Conservation (phyloP, 2,888 invertebrate genomes). For the Cantharis rufa region DNA sequence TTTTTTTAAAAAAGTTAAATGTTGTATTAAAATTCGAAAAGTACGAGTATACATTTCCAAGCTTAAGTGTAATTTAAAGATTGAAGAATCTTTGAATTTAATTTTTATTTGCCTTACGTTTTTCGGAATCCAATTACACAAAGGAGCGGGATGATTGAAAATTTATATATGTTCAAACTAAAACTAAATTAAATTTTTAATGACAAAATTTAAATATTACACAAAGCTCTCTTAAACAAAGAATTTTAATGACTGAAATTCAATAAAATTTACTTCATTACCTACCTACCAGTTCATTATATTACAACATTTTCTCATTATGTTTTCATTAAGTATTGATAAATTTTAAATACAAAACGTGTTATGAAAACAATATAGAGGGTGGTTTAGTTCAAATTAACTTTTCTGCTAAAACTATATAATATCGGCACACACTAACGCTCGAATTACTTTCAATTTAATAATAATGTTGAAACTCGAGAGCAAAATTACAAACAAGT, state of each 20-base stretch:
- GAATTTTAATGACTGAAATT: neutral
- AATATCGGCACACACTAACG: constrained; percentile 13
- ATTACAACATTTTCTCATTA: neutral
- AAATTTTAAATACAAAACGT: neutral
- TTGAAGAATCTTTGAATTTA: neutral
- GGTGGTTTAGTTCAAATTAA: neutral
- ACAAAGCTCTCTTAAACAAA: neutral
- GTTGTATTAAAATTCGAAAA: neutral
- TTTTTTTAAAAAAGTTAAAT: neutral
- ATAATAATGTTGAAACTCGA: constrained; percentile 18
- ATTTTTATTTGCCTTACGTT: neutral
- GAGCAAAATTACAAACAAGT: constrained; percentile 21
- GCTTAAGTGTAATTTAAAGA: neutral
- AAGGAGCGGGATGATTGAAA: neutral
- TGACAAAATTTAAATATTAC: neutral
- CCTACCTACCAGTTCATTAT: neutral
- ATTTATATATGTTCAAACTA: neutral
- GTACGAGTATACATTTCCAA: neutral
- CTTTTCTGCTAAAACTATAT: constrained; percentile 9
- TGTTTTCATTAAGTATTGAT: neutral
- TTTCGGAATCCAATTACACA: neutral
- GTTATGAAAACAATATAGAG: neutral
- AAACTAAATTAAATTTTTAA: neutral
- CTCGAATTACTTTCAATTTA: constrained; percentile 19
- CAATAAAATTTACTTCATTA: neutral